Base-by-base conservation (phyloP, 2,888 invertebrate genomes). In the Quadriops clusia region DNA sequence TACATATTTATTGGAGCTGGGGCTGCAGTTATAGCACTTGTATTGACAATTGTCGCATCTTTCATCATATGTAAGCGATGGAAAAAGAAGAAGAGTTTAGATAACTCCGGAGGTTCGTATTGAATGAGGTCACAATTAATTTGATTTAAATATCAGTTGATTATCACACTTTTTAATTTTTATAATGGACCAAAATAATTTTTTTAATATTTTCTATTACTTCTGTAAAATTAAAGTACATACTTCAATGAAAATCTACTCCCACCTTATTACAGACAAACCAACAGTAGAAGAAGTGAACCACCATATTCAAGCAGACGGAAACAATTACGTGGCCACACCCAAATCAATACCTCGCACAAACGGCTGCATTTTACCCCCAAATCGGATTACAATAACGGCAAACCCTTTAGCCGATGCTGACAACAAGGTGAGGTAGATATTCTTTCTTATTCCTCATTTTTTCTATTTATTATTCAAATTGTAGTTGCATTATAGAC, bases 371-470 rank as follows among this genome's bases (percentile, higher is more conserved):
- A 49, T 46, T 12, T 39, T 53, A 15, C 47, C 52, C 6, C 39
- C 50, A 10, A 61, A 56, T 42, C 50, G 58, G 31, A 78, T 81
- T 50, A 81, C 79, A 33, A 81, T 81, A 47, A 80, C 81, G 4
- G 72, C 77, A 31, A 82, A 82, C 58, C 81, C 81, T 15, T 66
- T 82, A 55, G 79, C 80, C 20, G 70, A 71, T 40, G 64, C 69
- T 33, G 64, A 70, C 47, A 72, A 74, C 46, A 80, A 81, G 70
- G 80, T 76, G 59, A 64, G 61, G 53, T 50, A 50, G 45, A 51
- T 56, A 49, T 44, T 39, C 27, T 34, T 42, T 45, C 32, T 30
- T 26, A 25, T 30, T 35, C 38, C 34, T 37, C 43, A 23, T 41
- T 42, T 42, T 41, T 42, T 39, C 42, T 42, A 44, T 45, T 42